Evolutionary conservation across 2,113 vertebrate genomes (phyloP).

Genomic region (Physeter macrocephalus): DNA sequence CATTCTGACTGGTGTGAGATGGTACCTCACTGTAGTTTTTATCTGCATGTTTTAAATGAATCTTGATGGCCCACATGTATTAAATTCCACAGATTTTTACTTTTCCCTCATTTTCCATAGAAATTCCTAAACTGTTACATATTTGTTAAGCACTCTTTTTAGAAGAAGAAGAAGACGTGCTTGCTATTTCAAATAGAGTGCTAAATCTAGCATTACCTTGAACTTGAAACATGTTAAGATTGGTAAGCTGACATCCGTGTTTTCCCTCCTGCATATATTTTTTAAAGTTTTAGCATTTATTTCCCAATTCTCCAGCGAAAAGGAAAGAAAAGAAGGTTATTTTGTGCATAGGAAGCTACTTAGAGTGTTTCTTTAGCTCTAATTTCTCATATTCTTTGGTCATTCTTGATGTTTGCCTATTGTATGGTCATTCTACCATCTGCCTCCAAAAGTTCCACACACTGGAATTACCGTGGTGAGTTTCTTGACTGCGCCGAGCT

Average conservation of each 20-base stretch:
- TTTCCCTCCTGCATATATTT: slow-evolving; percentile 6
- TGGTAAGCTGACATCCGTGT: background rate
- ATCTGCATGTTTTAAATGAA: background rate
- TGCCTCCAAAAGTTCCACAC: background rate
- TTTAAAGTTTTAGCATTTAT: background rate
- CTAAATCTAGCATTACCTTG: slow-evolving; percentile 34
- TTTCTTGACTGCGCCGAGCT: background rate
- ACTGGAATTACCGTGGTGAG: background rate
- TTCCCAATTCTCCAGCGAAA: background rate
- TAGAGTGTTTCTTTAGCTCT: background rate
- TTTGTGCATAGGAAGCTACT: background rate
- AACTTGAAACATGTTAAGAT: slow-evolving; percentile 14
- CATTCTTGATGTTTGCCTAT: slow-evolving; percentile 37
- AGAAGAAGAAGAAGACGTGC: background rate
- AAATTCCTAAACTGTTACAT: background rate
- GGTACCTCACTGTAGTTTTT: no score
- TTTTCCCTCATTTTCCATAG: slow-evolving; percentile 15
- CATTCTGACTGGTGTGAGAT: no score
- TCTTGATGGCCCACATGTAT: slow-evolving; percentile 42
- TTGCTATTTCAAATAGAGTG: background rate
- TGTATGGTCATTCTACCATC: background rate
- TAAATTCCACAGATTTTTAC: slow-evolving; percentile 30
- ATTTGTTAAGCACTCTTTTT: background rate
- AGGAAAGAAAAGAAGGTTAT: background rate
- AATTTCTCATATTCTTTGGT: slow-evolving; percentile 15